A percentile compares a stretch with the other conserved stretches of the same genome.
Conservation (phyloP, 1,140 invertebrate species). For the Brachionus koreanus region DNA sequence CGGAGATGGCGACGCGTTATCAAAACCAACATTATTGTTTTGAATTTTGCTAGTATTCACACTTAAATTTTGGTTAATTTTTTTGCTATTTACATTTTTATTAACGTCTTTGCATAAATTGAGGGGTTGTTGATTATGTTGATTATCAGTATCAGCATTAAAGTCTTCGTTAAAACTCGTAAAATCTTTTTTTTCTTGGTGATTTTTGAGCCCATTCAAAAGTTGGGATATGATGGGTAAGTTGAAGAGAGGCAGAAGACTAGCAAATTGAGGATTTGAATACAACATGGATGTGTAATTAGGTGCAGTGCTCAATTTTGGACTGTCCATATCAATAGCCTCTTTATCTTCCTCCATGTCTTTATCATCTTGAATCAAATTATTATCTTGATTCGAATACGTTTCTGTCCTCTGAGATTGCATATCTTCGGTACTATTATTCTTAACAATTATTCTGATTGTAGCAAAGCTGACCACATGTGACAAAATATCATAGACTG, state of each 20-base stretch:
- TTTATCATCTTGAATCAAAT: neutral
- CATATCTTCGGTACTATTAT: neutral
- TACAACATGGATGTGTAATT: neutral
- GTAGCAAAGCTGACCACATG: slow-evolving; percentile 34
- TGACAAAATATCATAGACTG: slow-evolving; percentile 36
- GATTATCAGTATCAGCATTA: neutral
- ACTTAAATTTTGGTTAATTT: neutral
- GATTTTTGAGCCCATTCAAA: slow-evolving; percentile 14
- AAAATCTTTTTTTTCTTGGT: slow-evolving; percentile 17
- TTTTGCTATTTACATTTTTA: slow-evolving; percentile 16
- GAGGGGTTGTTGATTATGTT: neutral
- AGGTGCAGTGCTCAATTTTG: neutral
- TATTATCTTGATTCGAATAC: neutral
- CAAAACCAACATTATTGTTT: neutral
- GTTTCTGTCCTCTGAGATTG: neutral
- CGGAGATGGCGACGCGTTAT: slow-evolving; percentile 14
- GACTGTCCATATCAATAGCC: neutral
- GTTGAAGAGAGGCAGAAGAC: neutral
- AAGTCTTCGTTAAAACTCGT: neutral
- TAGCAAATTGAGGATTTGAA: slow-evolving; percentile 23
- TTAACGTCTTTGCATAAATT: slow-evolving; percentile 21
- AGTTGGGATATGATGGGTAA: neutral
- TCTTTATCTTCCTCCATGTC: neutral
- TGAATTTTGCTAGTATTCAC: neutral
- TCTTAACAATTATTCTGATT: slow-evolving; percentile 9